phyloP scores from a whole-genome alignment of 1,140 invertebrate genomes.

The Solen grandis region DNA sequence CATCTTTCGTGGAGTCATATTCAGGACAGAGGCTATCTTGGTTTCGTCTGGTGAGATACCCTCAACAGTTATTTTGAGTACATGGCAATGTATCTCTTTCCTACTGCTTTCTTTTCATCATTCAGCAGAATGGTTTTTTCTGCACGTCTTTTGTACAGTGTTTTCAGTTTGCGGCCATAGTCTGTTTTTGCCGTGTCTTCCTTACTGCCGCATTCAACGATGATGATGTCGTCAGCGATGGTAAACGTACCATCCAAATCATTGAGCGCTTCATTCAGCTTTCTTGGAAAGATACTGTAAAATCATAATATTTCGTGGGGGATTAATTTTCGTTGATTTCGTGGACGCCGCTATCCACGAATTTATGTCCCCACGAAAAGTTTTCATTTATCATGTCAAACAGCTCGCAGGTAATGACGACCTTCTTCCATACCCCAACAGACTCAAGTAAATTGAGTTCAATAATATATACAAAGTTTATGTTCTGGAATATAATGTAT shows the following conservation, averaged over 20 bases:
- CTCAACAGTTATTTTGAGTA: background rate
- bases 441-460: no score
- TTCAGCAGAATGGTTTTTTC: slow-evolving; percentile 10
- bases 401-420: no score
- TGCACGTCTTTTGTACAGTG: slow-evolving; percentile 7
- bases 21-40: background rate
- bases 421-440: no score
- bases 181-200: slow-evolving; percentile 3
- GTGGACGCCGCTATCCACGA: no score
- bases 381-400: no score
- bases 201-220: slow-evolving; percentile 4
- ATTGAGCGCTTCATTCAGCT: background rate
- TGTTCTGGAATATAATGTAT: no score
- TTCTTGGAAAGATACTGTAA: slow-evolving; percentile 26
- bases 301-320: no score
- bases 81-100: slow-evolving; percentile 6
- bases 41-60: slow-evolving; percentile 4
- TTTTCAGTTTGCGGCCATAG: slow-evolving; percentile 10
- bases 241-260: slow-evolving; percentile 33
- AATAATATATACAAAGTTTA: no score
- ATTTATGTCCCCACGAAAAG: no score
- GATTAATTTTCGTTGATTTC: no score
- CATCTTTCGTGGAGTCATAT: background rate
- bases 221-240: slow-evolving; percentile 31
- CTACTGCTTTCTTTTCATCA: background rate